phyloP scores from a whole-genome alignment of 2,113 vertebrate genomes.

The Epinephelus lanceolatus region DNA sequence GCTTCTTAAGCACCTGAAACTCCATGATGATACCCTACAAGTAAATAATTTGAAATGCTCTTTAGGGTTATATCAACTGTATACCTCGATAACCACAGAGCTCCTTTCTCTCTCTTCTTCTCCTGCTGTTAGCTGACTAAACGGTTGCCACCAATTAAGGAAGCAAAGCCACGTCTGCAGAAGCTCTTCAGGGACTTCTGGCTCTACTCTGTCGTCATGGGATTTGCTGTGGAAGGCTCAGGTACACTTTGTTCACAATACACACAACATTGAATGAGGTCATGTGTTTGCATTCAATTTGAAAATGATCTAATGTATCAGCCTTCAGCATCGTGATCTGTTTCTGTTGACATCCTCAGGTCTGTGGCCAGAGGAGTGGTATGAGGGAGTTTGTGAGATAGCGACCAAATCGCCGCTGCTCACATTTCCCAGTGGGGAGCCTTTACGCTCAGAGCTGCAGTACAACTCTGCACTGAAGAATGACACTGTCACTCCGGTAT shows the following conservation, averaged over 20 bases:
- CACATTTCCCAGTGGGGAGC: slow-evolving; percentile 97
- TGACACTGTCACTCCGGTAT: slow-evolving; percentile 94
- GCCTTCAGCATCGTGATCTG: neutral
- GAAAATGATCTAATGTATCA: neutral
- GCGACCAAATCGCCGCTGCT: slow-evolving; percentile 97
- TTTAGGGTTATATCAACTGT: neutral
- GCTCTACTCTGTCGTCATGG: slow-evolving; percentile 99
- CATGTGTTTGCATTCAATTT: neutral
- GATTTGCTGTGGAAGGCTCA: slow-evolving; percentile 98
- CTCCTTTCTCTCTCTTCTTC: neutral
- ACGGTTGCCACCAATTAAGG: slow-evolving; percentile 94
- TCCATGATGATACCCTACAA: neutral
- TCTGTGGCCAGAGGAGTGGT: slow-evolving; percentile 99
- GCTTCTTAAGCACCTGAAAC: neutral
- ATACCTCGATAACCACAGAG: neutral
- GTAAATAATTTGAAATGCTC: neutral
- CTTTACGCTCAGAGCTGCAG: slow-evolving; percentile 96
- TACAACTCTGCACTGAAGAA: slow-evolving; percentile 99
- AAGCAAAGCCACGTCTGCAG: slow-evolving; percentile 95
- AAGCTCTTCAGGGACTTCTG: slow-evolving; percentile 99
- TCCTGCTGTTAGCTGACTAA: slow-evolving; percentile 88
- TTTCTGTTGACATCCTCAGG: slow-evolving; percentile 78
- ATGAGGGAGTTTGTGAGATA: slow-evolving; percentile 98
- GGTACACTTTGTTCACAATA: slow-evolving; percentile 80
- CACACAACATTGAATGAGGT: too few species aligned